Conservation (phyloP, 2,888 invertebrate species). For the Neria commutata region DNA sequence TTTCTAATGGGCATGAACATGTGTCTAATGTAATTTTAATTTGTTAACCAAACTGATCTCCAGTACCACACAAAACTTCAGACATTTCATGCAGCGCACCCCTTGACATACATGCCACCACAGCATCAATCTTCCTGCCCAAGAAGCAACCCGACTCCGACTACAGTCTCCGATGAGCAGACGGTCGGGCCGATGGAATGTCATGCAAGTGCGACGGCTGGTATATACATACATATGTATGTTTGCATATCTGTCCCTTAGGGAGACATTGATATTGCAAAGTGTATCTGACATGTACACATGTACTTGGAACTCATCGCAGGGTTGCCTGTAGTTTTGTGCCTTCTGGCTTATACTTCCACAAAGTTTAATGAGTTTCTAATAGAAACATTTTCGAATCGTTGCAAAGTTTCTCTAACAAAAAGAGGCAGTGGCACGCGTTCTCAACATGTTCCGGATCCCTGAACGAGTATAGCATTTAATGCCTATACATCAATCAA, state of each 20-base stretch:
- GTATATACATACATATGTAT: no score
- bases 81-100: constrained; percentile 20
- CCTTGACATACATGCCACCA: constrained; percentile 32
- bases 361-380: constrained; percentile 58
- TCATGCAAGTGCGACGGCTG: no score
- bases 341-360: constrained; percentile 48
- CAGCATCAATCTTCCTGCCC: constrained; percentile 37
- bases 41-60: constrained; percentile 31
- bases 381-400: constrained; percentile 43
- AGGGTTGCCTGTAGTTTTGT: constrained; percentile 25
- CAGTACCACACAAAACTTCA: constrained; percentile 29
- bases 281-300: constrained; percentile 39
- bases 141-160: neutral
- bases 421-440: constrained; percentile 42
- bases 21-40: constrained; percentile 39
- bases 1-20: neutral
- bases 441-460: constrained; percentile 29
- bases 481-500: constrained; percentile 44
- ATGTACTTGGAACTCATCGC: no score
- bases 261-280: constrained; percentile 50
- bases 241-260: no score
- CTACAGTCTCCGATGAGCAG: neutral
- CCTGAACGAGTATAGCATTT: constrained; percentile 44
- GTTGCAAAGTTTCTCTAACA: neutral
- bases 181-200: neutral